Evolutionary conservation across 2,888 invertebrate species (phyloP).

Genomic region (Troides aeacus): DNA sequence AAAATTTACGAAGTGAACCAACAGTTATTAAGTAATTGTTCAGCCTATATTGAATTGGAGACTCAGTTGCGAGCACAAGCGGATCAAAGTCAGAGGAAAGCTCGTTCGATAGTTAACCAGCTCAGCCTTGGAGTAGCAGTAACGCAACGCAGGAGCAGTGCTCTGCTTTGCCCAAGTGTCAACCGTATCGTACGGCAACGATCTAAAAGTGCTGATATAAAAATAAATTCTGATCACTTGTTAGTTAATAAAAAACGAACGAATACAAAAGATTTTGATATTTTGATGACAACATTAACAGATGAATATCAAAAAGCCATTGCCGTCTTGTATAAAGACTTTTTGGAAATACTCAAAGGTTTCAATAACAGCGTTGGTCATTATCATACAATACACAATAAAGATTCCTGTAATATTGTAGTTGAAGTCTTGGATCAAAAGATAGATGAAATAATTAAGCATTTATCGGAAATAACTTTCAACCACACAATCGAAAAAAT

Average conservation of each 20-base stretch:
- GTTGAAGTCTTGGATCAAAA: slow-evolving; percentile 10
- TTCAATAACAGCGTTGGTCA: slow-evolving; percentile 35
- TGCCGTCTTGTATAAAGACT: slow-evolving; percentile 45
- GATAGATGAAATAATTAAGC: slow-evolving; percentile 25
- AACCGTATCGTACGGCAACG: slow-evolving; percentile 33
- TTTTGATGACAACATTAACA: slow-evolving; percentile 47
- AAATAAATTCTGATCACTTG: slow-evolving; percentile 26
- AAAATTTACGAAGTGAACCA: slow-evolving; percentile 64
- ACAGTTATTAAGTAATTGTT: slow-evolving; percentile 61
- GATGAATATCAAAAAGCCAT: slow-evolving; percentile 54
- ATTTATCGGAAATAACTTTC: slow-evolving; percentile 36
- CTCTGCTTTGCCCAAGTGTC: slow-evolving; percentile 40
- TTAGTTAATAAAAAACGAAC: slow-evolving; percentile 9
- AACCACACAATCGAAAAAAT: slow-evolving; percentile 23
- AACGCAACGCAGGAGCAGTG: slow-evolving; percentile 36
- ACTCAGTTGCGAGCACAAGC: slow-evolving; percentile 52
- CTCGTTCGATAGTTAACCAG: slow-evolving; percentile 55
- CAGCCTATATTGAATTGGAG: slow-evolving; percentile 59
- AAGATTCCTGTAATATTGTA: slow-evolving; percentile 22
- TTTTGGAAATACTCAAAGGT: slow-evolving; percentile 37
- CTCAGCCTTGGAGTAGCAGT: slow-evolving; percentile 46
- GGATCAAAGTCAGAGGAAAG: slow-evolving; percentile 45
- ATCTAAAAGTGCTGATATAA: slow-evolving; percentile 34
- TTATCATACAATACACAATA: slow-evolving; percentile 23
- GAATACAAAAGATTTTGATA: slow-evolving; percentile 44